phyloP scores from a whole-genome alignment of 1,140 invertebrate genomes.

The Penaeus indicus region DNA sequence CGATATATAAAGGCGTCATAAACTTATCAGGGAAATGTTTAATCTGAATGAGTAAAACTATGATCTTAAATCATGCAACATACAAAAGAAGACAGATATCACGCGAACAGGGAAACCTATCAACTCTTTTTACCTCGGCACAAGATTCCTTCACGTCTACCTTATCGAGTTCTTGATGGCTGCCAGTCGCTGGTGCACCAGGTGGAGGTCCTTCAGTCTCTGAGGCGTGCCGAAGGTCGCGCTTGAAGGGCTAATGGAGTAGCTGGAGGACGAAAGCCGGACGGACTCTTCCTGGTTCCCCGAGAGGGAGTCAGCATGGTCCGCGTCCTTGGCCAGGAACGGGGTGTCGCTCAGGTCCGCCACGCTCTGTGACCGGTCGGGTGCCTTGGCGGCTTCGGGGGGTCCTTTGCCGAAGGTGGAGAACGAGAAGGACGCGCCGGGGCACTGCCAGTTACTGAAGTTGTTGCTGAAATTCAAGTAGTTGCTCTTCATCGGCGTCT shows the following conservation, averaged over 20 bases:
- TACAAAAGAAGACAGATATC: too few species aligned
- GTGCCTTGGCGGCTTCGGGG: not conserved
- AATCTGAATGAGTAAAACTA: too few species aligned
- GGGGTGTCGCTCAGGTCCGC: conserved; percentile 30
- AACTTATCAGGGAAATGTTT: too few species aligned
- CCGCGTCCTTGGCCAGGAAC: conserved; percentile 3
- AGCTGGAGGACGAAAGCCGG: too few species aligned
- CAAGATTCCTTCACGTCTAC: too few species aligned
- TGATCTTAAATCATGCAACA: too few species aligned
- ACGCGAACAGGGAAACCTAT: too few species aligned
- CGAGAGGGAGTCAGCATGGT: too few species aligned
- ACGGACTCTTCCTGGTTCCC: not conserved
- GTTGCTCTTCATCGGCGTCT: conserved; percentile 27
- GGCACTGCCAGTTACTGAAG: conserved; percentile 1
- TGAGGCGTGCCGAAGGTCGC: conserved; percentile 36
- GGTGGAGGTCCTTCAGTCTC: conserved; percentile 40
- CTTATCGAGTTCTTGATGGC: not conserved
- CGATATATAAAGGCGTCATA: too few species aligned
- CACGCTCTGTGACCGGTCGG: not conserved
- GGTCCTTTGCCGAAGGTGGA: conserved; percentile 15
- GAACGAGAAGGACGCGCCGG: not conserved
- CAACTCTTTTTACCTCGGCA: too few species aligned
- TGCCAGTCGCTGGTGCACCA: conserved; percentile 37
- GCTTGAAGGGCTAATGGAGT: not conserved
- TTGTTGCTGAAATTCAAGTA: conserved; percentile 43